Base-by-base conservation (phyloP, 1,140 invertebrate genomes). In the Heliconius nattereri region DNA sequence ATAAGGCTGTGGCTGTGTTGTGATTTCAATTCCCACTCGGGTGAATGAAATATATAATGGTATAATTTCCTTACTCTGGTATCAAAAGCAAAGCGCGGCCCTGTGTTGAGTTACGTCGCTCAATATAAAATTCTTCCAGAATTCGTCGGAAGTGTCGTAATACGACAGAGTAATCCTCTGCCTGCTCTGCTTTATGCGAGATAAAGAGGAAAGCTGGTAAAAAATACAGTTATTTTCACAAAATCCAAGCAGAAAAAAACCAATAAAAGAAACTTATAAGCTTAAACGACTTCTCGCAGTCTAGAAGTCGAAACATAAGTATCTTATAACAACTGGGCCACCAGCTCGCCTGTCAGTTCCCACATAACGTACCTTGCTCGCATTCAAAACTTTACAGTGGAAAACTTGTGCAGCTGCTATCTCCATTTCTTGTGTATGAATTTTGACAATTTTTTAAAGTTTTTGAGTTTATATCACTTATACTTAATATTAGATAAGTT, bases 301-400 rank as follows among this genome's bases (percentile, higher is more conserved):
- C 54, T 19, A 20, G 54, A 57, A 57, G 54, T 57, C 7, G n/a
- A n/a, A n/a, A 23, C 19, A 57, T 57, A 23, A 57, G n/a, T 57
- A 23, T n/a, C 20, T 57, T 57, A 57, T 9, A 57, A 23, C 52
- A 57, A 57, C 54, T 57, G 20, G 54, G 54, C 54, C 19, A 57
- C 20, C 54, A 57, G 7, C 54, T 57, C 54, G 19, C n/a, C 54
- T 57, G 54, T 57, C 54, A 57, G 54, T 23, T 57, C 54, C 54
- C 54, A 57, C 54, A 57, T 57, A n/a, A 57, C 54, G 54, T 57
- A 23, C 54, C 19, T 23, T 57, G n/a, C 20, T 57, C n/a, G 54
- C 20, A 57, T 57, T 57, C n/a, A 57, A 20, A 57, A 57, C 54
- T 57, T 57, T 57, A 57, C 54, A 57, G 54, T 57, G 20, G 54